Conservation (phyloP, 2,888 invertebrate species). For the Chaitophorus viminalis region DNA sequence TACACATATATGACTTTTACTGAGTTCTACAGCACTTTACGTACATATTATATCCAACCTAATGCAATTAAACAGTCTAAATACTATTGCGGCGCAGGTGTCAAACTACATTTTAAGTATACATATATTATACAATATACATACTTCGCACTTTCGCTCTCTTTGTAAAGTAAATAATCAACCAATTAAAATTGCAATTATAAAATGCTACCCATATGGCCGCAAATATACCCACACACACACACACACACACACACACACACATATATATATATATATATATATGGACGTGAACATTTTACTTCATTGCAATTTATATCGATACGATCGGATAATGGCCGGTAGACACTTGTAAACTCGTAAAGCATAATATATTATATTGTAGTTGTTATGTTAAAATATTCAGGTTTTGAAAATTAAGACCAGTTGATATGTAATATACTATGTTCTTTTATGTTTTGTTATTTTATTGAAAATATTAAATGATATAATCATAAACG, state of each 20-base stretch:
- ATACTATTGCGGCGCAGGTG: no score
- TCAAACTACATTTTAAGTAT: no score
- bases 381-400: conserved; percentile 39
- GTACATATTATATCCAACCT: no score
- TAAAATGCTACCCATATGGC: background rate
- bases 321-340: conserved; percentile 32
- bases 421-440: conserved; percentile 37
- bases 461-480: conserved; percentile 32
- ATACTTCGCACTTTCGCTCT: background rate
- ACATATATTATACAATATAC: no score
- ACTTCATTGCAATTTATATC: background rate
- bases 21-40: background rate
- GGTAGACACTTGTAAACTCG: conserved; percentile 47
- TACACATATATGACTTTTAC: no score
- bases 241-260: no score
- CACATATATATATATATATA: background rate
- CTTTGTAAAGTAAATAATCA: background rate
- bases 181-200: conserved; percentile 4
- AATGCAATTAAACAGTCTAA: no score
- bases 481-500: background rate
- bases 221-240: no score
- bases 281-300: background rate
- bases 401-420: conserved; percentile 42
- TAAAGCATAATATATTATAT: conserved; percentile 16
- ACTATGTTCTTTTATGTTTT: conserved; percentile 23